Conservation (phyloP, 2,888 invertebrate genomes). For the Drosophila ustulata region DNA sequence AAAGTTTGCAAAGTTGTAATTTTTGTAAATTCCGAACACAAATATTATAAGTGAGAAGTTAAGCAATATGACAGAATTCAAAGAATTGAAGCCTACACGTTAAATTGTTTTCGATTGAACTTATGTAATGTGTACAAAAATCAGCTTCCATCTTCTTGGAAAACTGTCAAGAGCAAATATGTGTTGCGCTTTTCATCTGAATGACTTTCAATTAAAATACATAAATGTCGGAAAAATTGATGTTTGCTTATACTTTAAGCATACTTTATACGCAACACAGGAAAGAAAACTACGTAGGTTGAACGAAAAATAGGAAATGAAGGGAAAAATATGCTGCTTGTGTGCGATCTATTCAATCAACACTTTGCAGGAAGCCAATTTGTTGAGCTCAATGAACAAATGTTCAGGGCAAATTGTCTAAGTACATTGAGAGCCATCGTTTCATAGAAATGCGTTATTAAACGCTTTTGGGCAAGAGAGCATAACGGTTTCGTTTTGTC, state of each 20-base stretch:
- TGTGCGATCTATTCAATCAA: slow-evolving; percentile 16
- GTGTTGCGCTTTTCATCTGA: not conserved
- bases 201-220: not conserved
- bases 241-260: not conserved
- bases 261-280: not conserved
- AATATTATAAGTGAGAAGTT: too few species aligned
- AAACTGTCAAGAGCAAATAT: not conserved
- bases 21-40: too few species aligned
- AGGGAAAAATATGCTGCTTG: not conserved
- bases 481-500: slow-evolving; percentile 21
- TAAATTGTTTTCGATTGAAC: not conserved
- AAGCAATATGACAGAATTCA: not conserved
- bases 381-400: slow-evolving; percentile 8
- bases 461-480: slow-evolving; percentile 40
- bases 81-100: not conserved
- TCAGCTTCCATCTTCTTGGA: not conserved
- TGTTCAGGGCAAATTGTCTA: slow-evolving; percentile 34
- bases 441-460: slow-evolving; percentile 44
- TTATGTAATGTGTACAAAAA: not conserved
- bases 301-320: not conserved
- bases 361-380: slow-evolving; percentile 22
- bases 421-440: slow-evolving; percentile 21
- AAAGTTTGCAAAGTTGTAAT: too few species aligned
- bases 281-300: not conserved
- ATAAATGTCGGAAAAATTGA: not conserved